Evolutionary conservation across 2,888 invertebrate species (phyloP).

Genomic region (Drosophila gaucha): DNA sequence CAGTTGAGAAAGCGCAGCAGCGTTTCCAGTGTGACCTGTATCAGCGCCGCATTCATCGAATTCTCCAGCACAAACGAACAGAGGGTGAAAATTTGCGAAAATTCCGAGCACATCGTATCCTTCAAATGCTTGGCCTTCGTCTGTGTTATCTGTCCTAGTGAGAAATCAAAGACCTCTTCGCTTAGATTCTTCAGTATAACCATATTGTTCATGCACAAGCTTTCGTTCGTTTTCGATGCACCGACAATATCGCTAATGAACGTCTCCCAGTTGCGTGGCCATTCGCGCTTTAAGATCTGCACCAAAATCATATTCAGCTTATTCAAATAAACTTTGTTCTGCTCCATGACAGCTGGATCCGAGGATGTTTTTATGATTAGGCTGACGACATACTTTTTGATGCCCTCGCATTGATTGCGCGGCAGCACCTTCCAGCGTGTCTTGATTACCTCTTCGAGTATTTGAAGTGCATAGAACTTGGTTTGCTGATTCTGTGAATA

Average conservation of each 20-base stretch:
- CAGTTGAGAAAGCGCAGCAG: conserved; percentile 98
- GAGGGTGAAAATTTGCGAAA: conserved; percentile 98
- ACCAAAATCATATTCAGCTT: conserved; percentile 99
- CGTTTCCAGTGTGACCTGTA: conserved; percentile 98
- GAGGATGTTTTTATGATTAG: conserved; percentile 99
- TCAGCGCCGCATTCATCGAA: conserved; percentile 98
- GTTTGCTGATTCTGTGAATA: conserved; percentile 99
- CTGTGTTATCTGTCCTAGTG: conserved; percentile 98
- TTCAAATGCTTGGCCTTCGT: conserved; percentile 99
- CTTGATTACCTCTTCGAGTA: conserved; percentile 99
- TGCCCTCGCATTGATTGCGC: conserved; percentile 99
- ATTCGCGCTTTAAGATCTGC: conserved; percentile 99
- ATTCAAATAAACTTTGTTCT: conserved; percentile 97
- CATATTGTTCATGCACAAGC: conserved; percentile 99
- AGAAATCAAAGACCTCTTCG: conserved; percentile 99
- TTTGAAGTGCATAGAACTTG: conserved; percentile 99
- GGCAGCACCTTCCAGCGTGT: conserved; percentile 99
- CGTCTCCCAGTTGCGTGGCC: conserved; percentile 99
- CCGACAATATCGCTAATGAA: conserved; percentile 99
- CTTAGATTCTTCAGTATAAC: conserved; percentile 97
- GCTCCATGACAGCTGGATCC: conserved; percentile 94
- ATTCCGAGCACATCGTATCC: conserved; percentile 99
- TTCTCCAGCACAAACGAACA: conserved; percentile 99
- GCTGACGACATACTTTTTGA: conserved; percentile 99
- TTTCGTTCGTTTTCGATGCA: conserved; percentile 99